Percentiles rank a stretch among this genome's conserved stretches.
phyloP scores from a whole-genome alignment of 2,888 invertebrate species.

The Balanococcus diminutus region DNA sequence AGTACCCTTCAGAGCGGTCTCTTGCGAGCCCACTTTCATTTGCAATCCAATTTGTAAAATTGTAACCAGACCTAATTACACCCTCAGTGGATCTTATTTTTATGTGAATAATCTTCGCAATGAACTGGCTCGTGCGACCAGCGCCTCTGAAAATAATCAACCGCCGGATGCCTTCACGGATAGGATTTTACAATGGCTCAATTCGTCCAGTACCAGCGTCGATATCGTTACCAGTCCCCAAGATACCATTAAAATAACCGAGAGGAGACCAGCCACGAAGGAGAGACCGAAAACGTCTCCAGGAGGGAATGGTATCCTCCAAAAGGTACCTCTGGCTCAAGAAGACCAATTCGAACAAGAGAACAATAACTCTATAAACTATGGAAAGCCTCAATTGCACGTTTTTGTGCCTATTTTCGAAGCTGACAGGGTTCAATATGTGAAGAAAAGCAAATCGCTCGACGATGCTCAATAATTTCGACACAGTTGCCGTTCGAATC shows the following conservation, averaged over 20 bases:
- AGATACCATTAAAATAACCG: not conserved
- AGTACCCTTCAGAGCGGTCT: not conserved
- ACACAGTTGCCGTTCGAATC: too few species aligned
- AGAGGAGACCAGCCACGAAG: not conserved
- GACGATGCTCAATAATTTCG: not conserved
- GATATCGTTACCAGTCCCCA: not conserved
- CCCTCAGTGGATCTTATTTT: not conserved
- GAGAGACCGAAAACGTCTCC: constrained; percentile 32
- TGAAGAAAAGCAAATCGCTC: not conserved
- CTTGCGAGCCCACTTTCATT: constrained; percentile 16
- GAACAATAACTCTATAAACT: not conserved
- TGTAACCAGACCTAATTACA: not conserved
- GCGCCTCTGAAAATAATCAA: not conserved
- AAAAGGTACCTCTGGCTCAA: not conserved
- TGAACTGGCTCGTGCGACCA: not conserved
- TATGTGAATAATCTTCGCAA: constrained; percentile 4
- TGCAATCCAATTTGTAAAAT: not conserved
- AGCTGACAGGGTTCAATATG: not conserved
- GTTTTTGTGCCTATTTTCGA: constrained; percentile 34
- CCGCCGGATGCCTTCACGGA: constrained; percentile 36
- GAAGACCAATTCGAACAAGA: not conserved
- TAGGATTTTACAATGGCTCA: constrained; percentile 31
- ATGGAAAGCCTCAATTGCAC: constrained; percentile 22
- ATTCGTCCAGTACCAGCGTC: constrained; percentile 13
- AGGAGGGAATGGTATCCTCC: not conserved